Evolutionary conservation across 2,888 invertebrate species (phyloP), one percentile per base, ranked within the genome.

Genomic region (Sipunculus nudus): DNA sequence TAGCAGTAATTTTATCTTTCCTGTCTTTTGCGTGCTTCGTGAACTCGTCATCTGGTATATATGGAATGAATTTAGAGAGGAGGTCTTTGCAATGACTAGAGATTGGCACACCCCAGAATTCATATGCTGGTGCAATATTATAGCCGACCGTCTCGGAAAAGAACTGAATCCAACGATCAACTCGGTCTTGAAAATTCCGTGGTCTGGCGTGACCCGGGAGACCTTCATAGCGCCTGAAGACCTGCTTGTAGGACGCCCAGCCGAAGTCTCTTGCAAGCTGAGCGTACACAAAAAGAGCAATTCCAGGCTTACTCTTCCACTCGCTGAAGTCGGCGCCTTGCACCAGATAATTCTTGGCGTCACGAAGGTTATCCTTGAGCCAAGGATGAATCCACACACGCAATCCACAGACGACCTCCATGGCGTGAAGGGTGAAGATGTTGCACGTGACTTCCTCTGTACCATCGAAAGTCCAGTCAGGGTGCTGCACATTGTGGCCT

Each of bases 401-500:
- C 19, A 47, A 46, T n/a, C 56, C 50, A 38, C 52, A 53, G 13
- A 72, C 29, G 13, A 26, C n/a, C 10, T 69, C 55, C 67, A 67
- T 73, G 25, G 66, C 73, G 50, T 69, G 61, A 6, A 73, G 55
- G 8, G 71, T 69, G 61, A 74, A 72, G 21, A 74, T 65, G 46
- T 74, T 74, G 45, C 61, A 63, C 3, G 73, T 72, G 4, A 72
- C 72, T 46, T 73, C 73, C 1, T 31, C 46, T n/a, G 67, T 66
- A 5, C 70, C 72, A 2, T 59, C 53, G 31, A 71, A 72, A 3
- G 72, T 74, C 74, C 73, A 74, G 25, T 38, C 54, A 2, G n/a
- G 26, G 31, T 52, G 32, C 61, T 74, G 73, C 61, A 74, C 57
- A 53, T 74, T 74, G 61, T 75, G 73, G n/a, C 74, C 74, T 3